Base-by-base conservation (phyloP, 2,888 invertebrate species). In the Bombylius major region DNA sequence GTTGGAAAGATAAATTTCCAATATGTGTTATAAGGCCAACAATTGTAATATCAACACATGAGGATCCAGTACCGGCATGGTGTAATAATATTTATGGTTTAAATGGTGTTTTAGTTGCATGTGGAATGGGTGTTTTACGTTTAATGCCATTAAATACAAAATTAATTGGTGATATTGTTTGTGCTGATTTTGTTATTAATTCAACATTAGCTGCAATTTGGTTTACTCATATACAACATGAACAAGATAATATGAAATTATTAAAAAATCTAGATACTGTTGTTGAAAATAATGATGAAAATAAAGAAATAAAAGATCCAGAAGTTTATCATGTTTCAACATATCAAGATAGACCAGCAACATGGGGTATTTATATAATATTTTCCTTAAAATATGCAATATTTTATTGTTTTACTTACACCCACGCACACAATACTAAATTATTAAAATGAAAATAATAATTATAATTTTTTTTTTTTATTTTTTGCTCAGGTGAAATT, bases 191-290 rank as follows among this genome's bases (percentile, higher is more conserved):
- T 58, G 66, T 66, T 5, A 62, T 63, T 0, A 67, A 66, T 59
- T 60, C 63, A 13, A 65, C 65, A 1, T 51, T 67, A 31, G 65
- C 64, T 1, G 62, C 63, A 1, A 53, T 64, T 14, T 67, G 66
- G 65, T 59, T 54, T 9, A 66, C 65, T 5, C 14, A 58, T n/a
- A 57, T 45, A 12, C 54, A 58, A 47, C 74, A 75, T 42, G 73
- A 87, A 86, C 70, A 33, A 48, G 4, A 13, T 5, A 33, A 48
- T 6, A 47, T 56, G n/a, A 59, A 60, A 8, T 33, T 50, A 23
- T 5, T 5, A 9, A 33, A 13, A 33, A 33, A 33, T 33, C 11
- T 32, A 11, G 8, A 51, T 5, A 39, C 49, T 14, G 33, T 42
- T 9, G 23, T 42, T 3, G 5, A n/a, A n/a, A 7, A 5, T 1